Evolutionary conservation across 2,797 vertebrate species (phyloP).

Genomic region (Distichodus sexfasciatus): DNA sequence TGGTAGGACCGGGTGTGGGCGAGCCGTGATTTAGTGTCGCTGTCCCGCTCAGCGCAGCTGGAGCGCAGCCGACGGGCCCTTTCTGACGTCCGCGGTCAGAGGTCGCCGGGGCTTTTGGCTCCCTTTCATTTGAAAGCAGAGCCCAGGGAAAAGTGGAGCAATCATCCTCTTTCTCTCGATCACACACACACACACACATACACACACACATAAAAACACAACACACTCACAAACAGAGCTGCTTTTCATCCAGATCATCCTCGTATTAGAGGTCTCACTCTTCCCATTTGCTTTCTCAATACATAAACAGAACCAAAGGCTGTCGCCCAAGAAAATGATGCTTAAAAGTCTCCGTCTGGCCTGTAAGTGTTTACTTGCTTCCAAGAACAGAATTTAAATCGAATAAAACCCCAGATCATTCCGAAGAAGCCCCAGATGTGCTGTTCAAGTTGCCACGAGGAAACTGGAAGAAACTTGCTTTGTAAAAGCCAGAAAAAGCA

Average conservation of each 20-base stretch:
- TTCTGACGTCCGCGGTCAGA: slow-evolving; percentile 51
- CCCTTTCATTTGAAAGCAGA: slow-evolving; percentile 58
- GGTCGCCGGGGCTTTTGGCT: slow-evolving; percentile 53
- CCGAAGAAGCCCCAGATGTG: too few relatives aligned
- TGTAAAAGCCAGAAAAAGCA: too few relatives aligned
- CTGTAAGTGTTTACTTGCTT: too few relatives aligned
- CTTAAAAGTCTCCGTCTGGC: not conserved
- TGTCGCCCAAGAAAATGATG: too few relatives aligned
- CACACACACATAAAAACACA: slow-evolving; percentile 9
- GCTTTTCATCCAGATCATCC: slow-evolving; percentile 23
- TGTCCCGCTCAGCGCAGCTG: slow-evolving; percentile 44
- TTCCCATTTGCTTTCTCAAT: not conserved
- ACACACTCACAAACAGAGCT: slow-evolving; percentile 18
- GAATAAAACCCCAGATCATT: too few relatives aligned
- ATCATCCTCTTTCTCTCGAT: slow-evolving; percentile 30
- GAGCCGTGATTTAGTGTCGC: slow-evolving; percentile 34
- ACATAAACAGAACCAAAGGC: too few relatives aligned
- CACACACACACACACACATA: slow-evolving; percentile 8
- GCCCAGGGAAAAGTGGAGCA: slow-evolving; percentile 52
- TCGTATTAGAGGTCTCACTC: slow-evolving; percentile 28
- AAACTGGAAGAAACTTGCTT: too few relatives aligned
- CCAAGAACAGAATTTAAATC: too few relatives aligned
- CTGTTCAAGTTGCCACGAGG: too few relatives aligned
- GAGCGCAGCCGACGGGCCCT: slow-evolving; percentile 53
- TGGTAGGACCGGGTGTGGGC: not conserved